Evolutionary conservation across 2,797 vertebrate species (phyloP).

Genomic region (Cirrhinus molitorella): DNA sequence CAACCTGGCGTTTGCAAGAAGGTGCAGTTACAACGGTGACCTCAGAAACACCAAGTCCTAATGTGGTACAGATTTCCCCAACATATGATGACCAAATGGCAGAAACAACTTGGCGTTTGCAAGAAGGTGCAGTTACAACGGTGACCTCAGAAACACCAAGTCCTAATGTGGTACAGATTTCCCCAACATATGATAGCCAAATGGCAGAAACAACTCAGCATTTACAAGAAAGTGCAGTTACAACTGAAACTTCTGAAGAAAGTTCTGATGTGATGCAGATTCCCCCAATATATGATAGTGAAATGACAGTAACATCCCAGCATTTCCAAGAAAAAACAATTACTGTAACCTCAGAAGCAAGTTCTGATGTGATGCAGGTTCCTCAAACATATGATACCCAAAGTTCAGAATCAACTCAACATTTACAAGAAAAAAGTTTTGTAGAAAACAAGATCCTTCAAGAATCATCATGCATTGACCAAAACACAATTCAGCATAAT

Average conservation of each 20-base stretch:
- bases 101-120: too few relatives aligned
- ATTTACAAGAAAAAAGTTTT: neutral
- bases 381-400: neutral
- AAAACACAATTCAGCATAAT: constrained; percentile 18
- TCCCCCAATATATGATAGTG: neutral
- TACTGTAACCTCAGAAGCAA: constrained; percentile 54
- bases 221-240: neutral
- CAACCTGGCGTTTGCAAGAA: neutral
- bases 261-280: constrained; percentile 40
- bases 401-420: neutral
- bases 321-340: neutral
- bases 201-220: neutral
- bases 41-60: constrained; percentile 59
- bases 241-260: constrained; percentile 53
- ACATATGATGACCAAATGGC: too few relatives aligned
- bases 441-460: neutral
- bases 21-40: constrained; percentile 55
- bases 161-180: neutral
- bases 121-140: too few relatives aligned
- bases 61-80: neutral
- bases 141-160: too few relatives aligned
- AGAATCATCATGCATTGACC: constrained; percentile 26
- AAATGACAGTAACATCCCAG: neutral
- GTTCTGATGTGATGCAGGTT: neutral
- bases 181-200: constrained; percentile 6